Percentiles rank a stretch among this genome's conserved stretches.
Conservation (phyloP, 2,113 vertebrate species). For the Pipra filicauda region DNA sequence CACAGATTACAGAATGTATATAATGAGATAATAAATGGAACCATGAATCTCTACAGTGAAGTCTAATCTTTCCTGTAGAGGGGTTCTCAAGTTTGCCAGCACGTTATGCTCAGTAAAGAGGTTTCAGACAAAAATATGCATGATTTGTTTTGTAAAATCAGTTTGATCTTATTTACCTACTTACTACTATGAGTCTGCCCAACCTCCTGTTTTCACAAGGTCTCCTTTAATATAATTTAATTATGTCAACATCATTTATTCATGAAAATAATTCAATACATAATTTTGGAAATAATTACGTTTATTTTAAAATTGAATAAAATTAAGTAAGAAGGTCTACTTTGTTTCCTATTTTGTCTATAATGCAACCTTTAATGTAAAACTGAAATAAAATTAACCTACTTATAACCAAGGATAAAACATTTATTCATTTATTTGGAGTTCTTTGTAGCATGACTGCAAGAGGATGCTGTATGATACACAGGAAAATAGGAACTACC, state of each 20-base stretch:
- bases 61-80: slow-evolving; percentile 43
- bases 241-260: not conserved
- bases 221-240: not conserved
- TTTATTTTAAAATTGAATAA: not conserved
- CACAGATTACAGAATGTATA: slow-evolving; percentile 47
- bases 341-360: not conserved
- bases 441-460: not conserved
- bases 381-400: not conserved
- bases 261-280: not conserved
- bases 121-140: not conserved
- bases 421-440: not conserved
- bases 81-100: not conserved
- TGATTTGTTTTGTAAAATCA: not conserved
- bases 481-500: not conserved
- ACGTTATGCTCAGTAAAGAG: not conserved
- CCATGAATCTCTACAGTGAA: slow-evolving; percentile 2
- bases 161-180: not conserved
- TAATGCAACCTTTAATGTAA: not conserved
- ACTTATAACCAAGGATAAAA: not conserved
- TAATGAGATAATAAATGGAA: slow-evolving; percentile 41
- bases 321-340: not conserved
- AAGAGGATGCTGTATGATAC: not conserved
- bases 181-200: not conserved
- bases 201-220: not conserved
- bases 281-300: not conserved